A percentile compares a stretch with the other conserved stretches of the same genome.
These are phyloP conservation scores for Gymnoscelis rufifasciata DNA, from an alignment of 2,888 invertebrate genomes.

Conservation along the genomic window DNA sequence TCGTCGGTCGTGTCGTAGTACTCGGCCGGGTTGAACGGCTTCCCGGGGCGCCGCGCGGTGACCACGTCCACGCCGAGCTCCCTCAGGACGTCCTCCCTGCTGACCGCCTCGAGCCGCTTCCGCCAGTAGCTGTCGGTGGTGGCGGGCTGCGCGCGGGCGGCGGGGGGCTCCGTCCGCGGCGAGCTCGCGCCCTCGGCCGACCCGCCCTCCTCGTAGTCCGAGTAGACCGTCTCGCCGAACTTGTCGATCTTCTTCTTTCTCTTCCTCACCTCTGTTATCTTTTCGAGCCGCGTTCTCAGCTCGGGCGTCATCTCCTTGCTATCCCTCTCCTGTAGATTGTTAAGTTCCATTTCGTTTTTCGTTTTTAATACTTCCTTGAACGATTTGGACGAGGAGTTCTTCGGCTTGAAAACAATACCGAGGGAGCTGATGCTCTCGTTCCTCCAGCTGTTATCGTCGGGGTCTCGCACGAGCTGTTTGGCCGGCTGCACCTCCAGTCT, in stretches of 20 bases:
- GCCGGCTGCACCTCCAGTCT: conserved; percentile 62
- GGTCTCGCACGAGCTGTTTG: conserved; percentile 58
- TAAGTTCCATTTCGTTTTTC: conserved; percentile 63
- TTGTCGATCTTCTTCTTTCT: conserved; percentile 59
- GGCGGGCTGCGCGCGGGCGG: conserved; percentile 13
- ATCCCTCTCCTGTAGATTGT: conserved; percentile 46
- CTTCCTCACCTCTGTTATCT: conserved; percentile 64
- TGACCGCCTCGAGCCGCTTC: conserved; percentile 20
- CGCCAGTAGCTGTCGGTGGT: conserved; percentile 14
- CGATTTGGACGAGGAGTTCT: conserved; percentile 61
- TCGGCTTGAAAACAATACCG: conserved; percentile 71
- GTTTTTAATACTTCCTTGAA: conserved; percentile 68
- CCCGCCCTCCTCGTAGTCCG: conserved; percentile 57
- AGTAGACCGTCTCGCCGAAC: conserved; percentile 53
- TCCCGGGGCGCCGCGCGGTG: conserved; percentile 42
- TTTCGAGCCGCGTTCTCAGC: conserved; percentile 59
- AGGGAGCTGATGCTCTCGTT: conserved; percentile 70
- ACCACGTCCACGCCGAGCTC: conserved; percentile 21
- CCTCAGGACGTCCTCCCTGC: conserved; percentile 26
- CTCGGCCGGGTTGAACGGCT: conserved; percentile 45
- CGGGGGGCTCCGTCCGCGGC: conserved; percentile 5
- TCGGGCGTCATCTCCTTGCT: conserved; percentile 53
- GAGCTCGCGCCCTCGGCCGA: conserved; percentile 38
- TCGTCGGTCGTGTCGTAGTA: conserved; percentile 60
- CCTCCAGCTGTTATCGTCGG: conserved; percentile 73